Percentiles rank a stretch among this genome's conserved stretches.
These are phyloP conservation scores for Climacteris rufus DNA, from an alignment of 2,113 vertebrate species.

Conservation along the genomic window DNA sequence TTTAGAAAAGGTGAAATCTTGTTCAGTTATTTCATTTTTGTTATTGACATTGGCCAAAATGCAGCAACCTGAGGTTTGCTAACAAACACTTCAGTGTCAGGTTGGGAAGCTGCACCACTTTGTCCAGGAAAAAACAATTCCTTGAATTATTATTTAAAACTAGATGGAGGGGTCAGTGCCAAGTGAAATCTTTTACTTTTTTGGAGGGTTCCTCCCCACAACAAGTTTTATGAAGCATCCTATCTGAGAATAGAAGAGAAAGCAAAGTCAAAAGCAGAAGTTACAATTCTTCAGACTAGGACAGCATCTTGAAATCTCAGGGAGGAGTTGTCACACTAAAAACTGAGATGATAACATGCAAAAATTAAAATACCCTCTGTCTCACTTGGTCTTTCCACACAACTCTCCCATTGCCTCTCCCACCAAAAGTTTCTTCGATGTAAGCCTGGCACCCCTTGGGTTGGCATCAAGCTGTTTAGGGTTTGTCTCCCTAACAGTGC, in stretches of 20 bases:
- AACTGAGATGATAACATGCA: not conserved
- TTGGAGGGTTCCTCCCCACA: fast-evolving
- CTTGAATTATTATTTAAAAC: not conserved
- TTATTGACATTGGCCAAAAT: not conserved
- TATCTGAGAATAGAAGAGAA: not conserved
- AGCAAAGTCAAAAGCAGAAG: not conserved
- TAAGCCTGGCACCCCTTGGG: not conserved
- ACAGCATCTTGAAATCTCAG: not conserved
- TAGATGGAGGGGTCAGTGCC: not conserved
- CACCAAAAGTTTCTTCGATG: not conserved
- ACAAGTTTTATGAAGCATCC: not conserved
- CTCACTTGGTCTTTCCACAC: not conserved
- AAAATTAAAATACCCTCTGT: not conserved
- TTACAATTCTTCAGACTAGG: not conserved
- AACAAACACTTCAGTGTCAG: not conserved
- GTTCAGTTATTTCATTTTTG: not conserved
- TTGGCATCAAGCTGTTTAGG: not conserved
- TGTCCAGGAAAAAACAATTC: not conserved
- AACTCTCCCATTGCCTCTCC: fast-evolving
- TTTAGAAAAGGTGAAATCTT: not conserved
- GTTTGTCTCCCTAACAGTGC: not conserved
- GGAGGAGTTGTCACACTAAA: not conserved
- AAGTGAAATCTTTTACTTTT: not conserved
- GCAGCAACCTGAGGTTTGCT: not conserved
- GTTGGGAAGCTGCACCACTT: not conserved